These are phyloP conservation scores for Climacteris rufus DNA, from an alignment of 2,113 vertebrate species.

Conservation along the genomic window DNA sequence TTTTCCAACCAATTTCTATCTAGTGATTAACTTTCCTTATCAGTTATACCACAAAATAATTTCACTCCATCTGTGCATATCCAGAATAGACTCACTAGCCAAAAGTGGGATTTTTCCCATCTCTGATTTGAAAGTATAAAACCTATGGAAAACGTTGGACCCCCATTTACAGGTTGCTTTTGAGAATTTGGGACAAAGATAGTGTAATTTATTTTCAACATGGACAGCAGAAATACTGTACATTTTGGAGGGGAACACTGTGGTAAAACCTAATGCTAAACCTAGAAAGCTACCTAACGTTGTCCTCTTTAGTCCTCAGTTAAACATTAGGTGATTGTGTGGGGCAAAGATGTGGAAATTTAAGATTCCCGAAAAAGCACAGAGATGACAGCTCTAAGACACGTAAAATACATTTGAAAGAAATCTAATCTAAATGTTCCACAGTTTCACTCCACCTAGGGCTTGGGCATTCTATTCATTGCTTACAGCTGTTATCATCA, in stretches of 20 bases:
- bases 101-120: not conserved
- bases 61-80: conserved; percentile 35
- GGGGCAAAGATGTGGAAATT: not conserved
- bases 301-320: not conserved
- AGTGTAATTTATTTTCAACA: not conserved
- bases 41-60: conserved; percentile 38
- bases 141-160: not conserved
- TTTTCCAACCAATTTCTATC: conserved; percentile 52
- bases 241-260: not conserved
- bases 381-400: not conserved
- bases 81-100: not conserved
- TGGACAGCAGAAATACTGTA: not conserved
- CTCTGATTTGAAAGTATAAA: not conserved
- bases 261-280: not conserved
- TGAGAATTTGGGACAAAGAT: not conserved
- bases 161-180: not conserved
- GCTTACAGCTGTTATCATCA: not conserved
- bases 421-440: not conserved
- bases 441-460: not conserved
- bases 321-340: not conserved
- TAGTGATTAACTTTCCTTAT: conserved; percentile 49
- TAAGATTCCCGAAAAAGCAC: not conserved
- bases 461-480: not conserved
- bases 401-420: not conserved
- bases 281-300: not conserved